Base-by-base conservation (phyloP, 2,888 invertebrate genomes). In the Adelognathus sp. region DNA sequence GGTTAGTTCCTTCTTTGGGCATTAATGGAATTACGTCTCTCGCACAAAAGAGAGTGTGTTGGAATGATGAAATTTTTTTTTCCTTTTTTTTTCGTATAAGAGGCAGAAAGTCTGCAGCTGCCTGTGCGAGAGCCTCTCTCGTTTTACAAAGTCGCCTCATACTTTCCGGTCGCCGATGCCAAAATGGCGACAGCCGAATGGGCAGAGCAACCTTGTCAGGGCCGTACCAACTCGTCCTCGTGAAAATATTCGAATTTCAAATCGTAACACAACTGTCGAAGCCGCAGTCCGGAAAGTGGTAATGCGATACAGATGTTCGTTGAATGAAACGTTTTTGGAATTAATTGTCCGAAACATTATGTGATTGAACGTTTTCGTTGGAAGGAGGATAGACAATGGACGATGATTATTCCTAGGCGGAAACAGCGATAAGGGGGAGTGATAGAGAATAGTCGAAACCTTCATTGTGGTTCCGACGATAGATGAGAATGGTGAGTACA, bases 151-250 rank as follows among this genome's bases (percentile, higher is more conserved):
- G 27, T 41, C 74, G 67, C 69, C 77, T 60, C 58, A 75, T 69
- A 81, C 81, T 76, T 83, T 81, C 79, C 87, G 88, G 86, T 86
- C 85, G 86, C 86, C 88, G 88, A 87, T 90, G 89, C 87, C 90
- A 91, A 91, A 91, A 91, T 91, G 91, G 91, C 91, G 91, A 88
- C 88, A 86, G 85, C 88, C 88, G 86, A 87, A 88, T 76, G 78
- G 76, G 63, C 79, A 73, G n/a, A 60, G 83, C 77, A 81, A 80
- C 81, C 75, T 81, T 79, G 69, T 44, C 83, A 83, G 83, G 76
- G 76, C 72, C 79, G 83, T 80, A 82, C 31, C 58, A 14, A 33
- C 36, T 7, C 27, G 50, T 31, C 1, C 21, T 50, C 21, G 11
- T 21, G 31, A n/a, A n/a, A 21, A 21, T 29, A n/a, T 46, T 27